Percentiles rank a stretch among this genome's conserved stretches.
Conservation (phyloP, 2,888 invertebrate species). For the Nymphalis c-album region DNA sequence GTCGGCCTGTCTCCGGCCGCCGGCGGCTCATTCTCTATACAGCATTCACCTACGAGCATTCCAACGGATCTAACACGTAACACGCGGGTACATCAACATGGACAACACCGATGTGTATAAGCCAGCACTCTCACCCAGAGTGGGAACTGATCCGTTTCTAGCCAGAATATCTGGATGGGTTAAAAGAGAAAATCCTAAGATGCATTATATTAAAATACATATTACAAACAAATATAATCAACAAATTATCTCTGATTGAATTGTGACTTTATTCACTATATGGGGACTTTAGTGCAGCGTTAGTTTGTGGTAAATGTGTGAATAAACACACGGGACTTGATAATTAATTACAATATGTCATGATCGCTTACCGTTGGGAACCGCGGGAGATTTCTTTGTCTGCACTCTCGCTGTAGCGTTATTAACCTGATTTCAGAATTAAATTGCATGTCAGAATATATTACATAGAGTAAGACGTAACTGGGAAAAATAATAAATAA, state of each 20-base stretch:
- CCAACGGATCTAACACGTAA: conserved; percentile 73
- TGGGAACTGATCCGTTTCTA: conserved; percentile 84
- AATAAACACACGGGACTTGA: neutral
- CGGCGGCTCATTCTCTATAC: conserved; percentile 58
- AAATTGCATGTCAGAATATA: conserved; percentile 55
- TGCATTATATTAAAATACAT: conserved; percentile 58
- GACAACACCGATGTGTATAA: conserved; percentile 75
- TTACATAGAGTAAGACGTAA: neutral
- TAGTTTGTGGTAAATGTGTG: neutral
- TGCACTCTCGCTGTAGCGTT: conserved; percentile 99
- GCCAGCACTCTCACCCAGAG: conserved; percentile 83
- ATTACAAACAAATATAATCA: conserved; percentile 25
- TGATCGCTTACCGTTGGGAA: conserved; percentile 91
- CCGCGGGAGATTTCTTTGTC: conserved; percentile 97
- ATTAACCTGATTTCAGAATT: conserved; percentile 91
- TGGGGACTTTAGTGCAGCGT: conserved; percentile 21
- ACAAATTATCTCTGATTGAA: conserved; percentile 13
- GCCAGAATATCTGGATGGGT: conserved; percentile 83
- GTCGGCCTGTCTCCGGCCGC: conserved; percentile 4
- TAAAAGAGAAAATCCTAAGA: conserved; percentile 73
- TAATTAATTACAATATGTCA: neutral
- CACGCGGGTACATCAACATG: conserved; percentile 61
- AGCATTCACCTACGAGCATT: conserved; percentile 76
- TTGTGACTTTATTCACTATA: conserved; percentile 23
- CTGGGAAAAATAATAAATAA: neutral